Evolutionary conservation across 2,888 invertebrate species (phyloP).

Genomic region (Chironomus riparius): DNA sequence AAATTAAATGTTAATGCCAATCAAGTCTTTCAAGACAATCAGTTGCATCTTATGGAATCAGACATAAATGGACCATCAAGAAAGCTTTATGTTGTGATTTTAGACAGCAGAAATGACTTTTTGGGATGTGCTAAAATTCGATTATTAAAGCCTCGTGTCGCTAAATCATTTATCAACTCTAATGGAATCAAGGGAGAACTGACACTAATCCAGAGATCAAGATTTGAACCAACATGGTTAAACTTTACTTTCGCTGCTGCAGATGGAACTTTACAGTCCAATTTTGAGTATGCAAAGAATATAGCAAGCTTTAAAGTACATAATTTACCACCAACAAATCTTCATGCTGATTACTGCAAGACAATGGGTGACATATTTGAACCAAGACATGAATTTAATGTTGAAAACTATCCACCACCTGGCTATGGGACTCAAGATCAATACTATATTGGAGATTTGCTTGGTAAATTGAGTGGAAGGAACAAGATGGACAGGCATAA

Average conservation of each 20-base stretch:
- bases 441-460: conserved; percentile 81
- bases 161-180: conserved; percentile 67
- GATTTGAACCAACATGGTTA: conserved; percentile 74
- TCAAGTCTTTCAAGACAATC: conserved; percentile 57
- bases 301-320: conserved; percentile 62
- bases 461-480: conserved; percentile 71
- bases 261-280: conserved; percentile 56
- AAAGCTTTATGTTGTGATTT: conserved; percentile 70
- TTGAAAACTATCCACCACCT: conserved; percentile 32
- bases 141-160: conserved; percentile 52
- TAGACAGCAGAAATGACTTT: conserved; percentile 69
- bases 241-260: conserved; percentile 61
- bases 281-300: conserved; percentile 63
- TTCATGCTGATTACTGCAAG: conserved; percentile 50
- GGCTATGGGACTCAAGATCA: conserved; percentile 78
- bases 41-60: conserved; percentile 58
- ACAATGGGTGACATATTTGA: conserved; percentile 69
- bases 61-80: conserved; percentile 69
- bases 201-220: conserved; percentile 67
- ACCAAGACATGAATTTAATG: conserved; percentile 46
- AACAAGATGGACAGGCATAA: conserved; percentile 60
- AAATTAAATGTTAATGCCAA: conserved; percentile 31
- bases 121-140: conserved; percentile 76
- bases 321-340: conserved; percentile 57
- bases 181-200: conserved; percentile 75